Evolutionary conservation across 2,797 vertebrate species (phyloP).

Genomic region (Anguilla marmorata): DNA sequence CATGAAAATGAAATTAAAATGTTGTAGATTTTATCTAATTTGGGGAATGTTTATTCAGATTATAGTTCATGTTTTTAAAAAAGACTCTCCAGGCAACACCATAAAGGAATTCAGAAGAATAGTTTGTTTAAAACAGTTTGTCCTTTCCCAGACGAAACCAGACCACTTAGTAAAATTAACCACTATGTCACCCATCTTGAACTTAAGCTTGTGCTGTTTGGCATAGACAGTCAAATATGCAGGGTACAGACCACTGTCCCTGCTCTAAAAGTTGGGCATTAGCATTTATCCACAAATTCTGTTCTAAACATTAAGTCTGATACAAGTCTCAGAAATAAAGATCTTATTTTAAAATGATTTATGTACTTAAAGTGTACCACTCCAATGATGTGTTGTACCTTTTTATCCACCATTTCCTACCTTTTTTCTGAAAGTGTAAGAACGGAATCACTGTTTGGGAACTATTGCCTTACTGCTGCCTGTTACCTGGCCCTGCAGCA

Average conservation of each 20-base stretch:
- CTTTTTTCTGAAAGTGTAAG: neutral
- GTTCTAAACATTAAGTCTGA: neutral
- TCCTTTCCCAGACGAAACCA: neutral
- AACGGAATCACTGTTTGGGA: neutral
- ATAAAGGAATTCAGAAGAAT: neutral
- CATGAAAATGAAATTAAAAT: neutral
- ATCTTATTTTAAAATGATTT: too few relatives aligned
- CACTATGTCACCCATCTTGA: neutral
- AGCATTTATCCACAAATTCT: neutral
- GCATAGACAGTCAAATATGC: neutral
- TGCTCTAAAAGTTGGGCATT: neutral
- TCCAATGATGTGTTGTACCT: neutral
- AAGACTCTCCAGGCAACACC: neutral
- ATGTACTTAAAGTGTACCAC: neutral
- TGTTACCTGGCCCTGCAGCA: neutral
- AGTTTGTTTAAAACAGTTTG: conserved; percentile 12
- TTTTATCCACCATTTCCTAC: neutral
- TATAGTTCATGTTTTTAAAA: neutral
- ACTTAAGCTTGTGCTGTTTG: neutral
- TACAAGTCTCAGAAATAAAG: too few relatives aligned
- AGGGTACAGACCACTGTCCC: neutral
- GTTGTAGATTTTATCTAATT: neutral
- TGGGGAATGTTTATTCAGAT: neutral
- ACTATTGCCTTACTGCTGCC: neutral
- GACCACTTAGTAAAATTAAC: neutral